Base-by-base conservation (phyloP, 2,797 vertebrate genomes). In the Steatocranus sp. region DNA sequence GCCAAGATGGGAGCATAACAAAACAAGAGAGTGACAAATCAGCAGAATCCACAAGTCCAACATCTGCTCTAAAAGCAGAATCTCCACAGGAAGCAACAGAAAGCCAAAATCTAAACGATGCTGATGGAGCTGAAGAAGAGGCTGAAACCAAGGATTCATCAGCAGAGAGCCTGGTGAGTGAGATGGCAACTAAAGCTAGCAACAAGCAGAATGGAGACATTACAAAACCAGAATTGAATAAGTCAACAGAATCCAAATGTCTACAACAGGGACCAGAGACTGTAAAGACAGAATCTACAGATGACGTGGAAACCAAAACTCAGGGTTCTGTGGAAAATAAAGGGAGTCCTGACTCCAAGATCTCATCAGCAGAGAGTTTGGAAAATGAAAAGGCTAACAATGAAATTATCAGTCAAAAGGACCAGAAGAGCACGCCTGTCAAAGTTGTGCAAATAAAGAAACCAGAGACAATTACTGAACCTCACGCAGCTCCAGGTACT, bases 271-370 rank as follows among this genome's bases (percentile, higher is more conserved):
- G 50, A 61, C 14, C 9, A 12, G 36, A 73, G 20, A 3, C 11
- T 43, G 50, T n/a, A 8, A 54, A 4, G 27, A 18, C n/a, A 23
- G 38, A 50, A 18, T 4, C 30, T 49, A 8, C 27, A 32, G 25
- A 81, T 12, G 78, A 34, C 4, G 1, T 11, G 34, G 70, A 84
- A 50, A 50, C 4, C 2, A 30, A 58, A 43, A 78, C 20, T 79
- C 58, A 76, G 14, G 49, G 0, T 2, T 11, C 5, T 6, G 43
- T 63, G 1, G 20, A 7, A 12, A 14, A 11, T 53, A 48, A 83
- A 81, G 83, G 77, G 11, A 56, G 84, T 8, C 20, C 68, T 11
- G 17, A 88, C 75, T 32, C 41, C 8, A 70, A 70, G 7, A 50
- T 80, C 51, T 6, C 43, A 61, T 15, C 63, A 41, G 7, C 15